Evolutionary conservation across 2,797 vertebrate species (phyloP).

Genomic region (Pangasius mekongensis): DNA sequence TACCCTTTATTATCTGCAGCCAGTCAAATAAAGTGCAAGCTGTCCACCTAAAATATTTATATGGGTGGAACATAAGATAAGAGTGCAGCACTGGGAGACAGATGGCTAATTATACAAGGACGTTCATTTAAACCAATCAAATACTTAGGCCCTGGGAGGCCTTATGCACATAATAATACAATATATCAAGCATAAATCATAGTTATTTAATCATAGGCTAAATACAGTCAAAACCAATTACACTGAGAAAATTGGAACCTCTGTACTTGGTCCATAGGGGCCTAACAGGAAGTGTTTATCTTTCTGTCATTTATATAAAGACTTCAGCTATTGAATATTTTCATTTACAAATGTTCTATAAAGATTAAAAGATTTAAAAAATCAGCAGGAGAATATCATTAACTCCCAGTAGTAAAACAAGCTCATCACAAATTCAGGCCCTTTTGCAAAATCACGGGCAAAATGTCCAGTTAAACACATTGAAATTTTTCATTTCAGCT

Average conservation of each 20-base stretch:
- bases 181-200: constrained; percentile 8
- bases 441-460: neutral
- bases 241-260: neutral
- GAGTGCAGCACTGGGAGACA: constrained; percentile 6
- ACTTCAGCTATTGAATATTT: neutral
- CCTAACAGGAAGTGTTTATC: neutral
- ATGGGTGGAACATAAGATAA: neutral
- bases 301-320: neutral
- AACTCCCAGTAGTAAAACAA: neutral
- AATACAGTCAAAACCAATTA: constrained; percentile 27
- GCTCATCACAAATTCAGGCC: neutral
- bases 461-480: neutral
- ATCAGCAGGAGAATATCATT: neutral
- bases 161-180: neutral
- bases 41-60: constrained; percentile 1
- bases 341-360: neutral
- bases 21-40: neutral
- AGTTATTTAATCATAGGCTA: neutral
- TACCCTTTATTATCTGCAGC: neutral
- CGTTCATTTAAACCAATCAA: constrained; percentile 6
- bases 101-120: constrained; percentile 16
- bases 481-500: neutral
- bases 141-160: neutral
- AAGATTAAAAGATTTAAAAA: neutral
- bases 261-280: constrained; percentile 10